Base-by-base conservation (phyloP, 2,797 vertebrate genomes). In the Peromyscus aztecus region DNA sequence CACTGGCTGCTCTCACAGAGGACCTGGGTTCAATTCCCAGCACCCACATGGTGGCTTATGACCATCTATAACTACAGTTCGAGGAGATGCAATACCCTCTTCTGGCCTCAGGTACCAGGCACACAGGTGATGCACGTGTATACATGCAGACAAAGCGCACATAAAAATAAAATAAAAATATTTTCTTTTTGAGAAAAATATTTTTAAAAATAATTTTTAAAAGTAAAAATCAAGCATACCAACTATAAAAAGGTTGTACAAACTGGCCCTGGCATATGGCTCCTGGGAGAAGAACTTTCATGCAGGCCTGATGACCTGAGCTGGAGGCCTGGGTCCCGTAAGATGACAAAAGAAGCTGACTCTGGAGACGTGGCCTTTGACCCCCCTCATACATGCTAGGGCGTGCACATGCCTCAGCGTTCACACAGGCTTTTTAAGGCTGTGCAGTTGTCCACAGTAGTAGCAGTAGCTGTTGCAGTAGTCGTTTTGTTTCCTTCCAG, bases 401-500 rank as follows among this genome's bases (percentile, higher is more conserved):
- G 4, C 49, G 11, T 4, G 12, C 65, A 27, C 34, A 19, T 37
- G 46, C 49, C 31, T 52, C 21, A n/a, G 63, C 63, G 23, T 52
- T 69, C 23, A 52, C 46, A 52, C 63, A 69, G 7, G 14, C 31
- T 49, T 34, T 34, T 31, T 63, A 69, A 83, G 29, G 19, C 71
- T 49, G 34, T 46, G n/a, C 6, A 10, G 0, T 57, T 83, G 14
- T 94, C 76, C 92, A 37, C 0, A 93, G 43, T 55, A 31, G 46
- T 69, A 75, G 69, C 19, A 63, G 6, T 49, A 67, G 1, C 24
- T 65, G n/a, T 19, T 71, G 19, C 55, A 40, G 67, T 2, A 57
- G 14, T 88, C 5, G 6, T 93, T 97, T 89, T n/a, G 19, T 94
- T 94, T 93, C 43, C 21, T 89, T 85, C 75, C 82, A 83, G 34